These are phyloP conservation scores for Eretmocerus hayati DNA, from an alignment of 2,888 invertebrate species.

Conservation along the genomic window DNA sequence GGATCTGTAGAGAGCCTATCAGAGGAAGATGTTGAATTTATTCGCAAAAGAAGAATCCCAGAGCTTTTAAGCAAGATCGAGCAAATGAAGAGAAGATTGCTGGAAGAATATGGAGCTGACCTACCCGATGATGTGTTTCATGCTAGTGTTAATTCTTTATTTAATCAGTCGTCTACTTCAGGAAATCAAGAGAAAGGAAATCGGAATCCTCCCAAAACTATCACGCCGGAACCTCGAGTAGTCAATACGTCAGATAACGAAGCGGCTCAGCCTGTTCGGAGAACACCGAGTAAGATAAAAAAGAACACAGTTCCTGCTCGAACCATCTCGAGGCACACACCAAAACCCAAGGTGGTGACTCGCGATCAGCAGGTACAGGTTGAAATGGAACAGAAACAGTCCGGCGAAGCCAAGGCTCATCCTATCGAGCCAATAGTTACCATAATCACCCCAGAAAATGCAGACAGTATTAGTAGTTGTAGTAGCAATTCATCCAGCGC, in stretches of 20 bases:
- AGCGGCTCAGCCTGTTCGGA: slow-evolving; percentile 9
- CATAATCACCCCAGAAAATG: slow-evolving; percentile 30
- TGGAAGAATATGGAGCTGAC: slow-evolving; percentile 38
- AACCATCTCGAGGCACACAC: slow-evolving; percentile 22
- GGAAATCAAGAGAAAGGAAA: slow-evolving; percentile 10
- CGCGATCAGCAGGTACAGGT: slow-evolving; percentile 30
- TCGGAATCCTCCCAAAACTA: slow-evolving; percentile 6
- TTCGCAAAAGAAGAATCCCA: slow-evolving; percentile 38
- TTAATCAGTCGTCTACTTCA: slow-evolving; percentile 17
- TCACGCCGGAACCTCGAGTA: slow-evolving; percentile 38
- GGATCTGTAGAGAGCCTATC: slow-evolving; percentile 11
- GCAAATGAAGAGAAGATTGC: slow-evolving; percentile 34
- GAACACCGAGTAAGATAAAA: slow-evolving; percentile 17
- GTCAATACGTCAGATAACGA: slow-evolving; percentile 35
- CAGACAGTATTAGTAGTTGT: slow-evolving; percentile 24
- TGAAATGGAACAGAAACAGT: slow-evolving; percentile 17
- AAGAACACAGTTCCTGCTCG: slow-evolving; percentile 30
- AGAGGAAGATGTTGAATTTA: slow-evolving; percentile 24
- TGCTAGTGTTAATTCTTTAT: slow-evolving; percentile 34
- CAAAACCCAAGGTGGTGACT: slow-evolving; percentile 20
- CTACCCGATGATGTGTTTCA: slow-evolving; percentile 39
- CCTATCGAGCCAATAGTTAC: slow-evolving; percentile 33
- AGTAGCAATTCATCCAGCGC: slow-evolving; percentile 25
- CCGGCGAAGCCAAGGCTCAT: slow-evolving; percentile 13
- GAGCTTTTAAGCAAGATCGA: slow-evolving; percentile 40